Percentiles rank a stretch among this genome's conserved stretches.
Conservation (phyloP, 2,888 invertebrate genomes). For the Sesamia inferens region DNA sequence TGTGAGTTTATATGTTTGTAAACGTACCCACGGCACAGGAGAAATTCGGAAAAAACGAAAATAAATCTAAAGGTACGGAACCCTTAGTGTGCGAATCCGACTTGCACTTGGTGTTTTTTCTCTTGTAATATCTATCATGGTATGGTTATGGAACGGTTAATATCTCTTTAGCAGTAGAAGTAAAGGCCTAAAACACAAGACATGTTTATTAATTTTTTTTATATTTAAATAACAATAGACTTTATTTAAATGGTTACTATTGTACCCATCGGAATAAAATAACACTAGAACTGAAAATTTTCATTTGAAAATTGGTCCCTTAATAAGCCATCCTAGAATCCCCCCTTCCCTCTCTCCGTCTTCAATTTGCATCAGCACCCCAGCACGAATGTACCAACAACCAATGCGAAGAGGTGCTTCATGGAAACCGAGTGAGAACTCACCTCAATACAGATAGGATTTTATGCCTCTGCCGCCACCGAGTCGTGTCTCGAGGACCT, state of each 20-base stretch:
- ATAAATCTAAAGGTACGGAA: too few relatives aligned
- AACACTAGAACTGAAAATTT: background rate
- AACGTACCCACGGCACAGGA: too few relatives aligned
- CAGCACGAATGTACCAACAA: background rate
- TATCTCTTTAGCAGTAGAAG: background rate
- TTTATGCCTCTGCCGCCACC: conserved; percentile 4
- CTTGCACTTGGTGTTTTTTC: background rate
- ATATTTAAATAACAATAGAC: too few relatives aligned
- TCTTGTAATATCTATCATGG: background rate
- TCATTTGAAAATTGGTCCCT: background rate
- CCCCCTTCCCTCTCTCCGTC: background rate
- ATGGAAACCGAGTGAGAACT: conserved; percentile 29
- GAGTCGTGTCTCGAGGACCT: conserved; percentile 19
- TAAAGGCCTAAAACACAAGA: background rate
- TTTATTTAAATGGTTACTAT: too few relatives aligned
- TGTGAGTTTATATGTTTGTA: too few relatives aligned
- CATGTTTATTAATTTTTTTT: too few relatives aligned
- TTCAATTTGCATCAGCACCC: conserved; percentile 24
- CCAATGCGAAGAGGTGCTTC: conserved; percentile 39
- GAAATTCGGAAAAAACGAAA: too few relatives aligned
- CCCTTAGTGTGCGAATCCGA: too few relatives aligned
- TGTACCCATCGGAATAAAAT: background rate
- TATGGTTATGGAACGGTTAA: background rate
- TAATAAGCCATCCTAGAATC: background rate
- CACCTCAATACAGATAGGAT: conserved; percentile 17